Evolutionary conservation across 2,113 vertebrate species (phyloP).

Genomic region (Mus musculus): GRCm39 chr8:110202001-110202500

Average conservation of each 20-base stretch:
- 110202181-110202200: slow-evolving; percentile 81
- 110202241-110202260: slow-evolving; percentile 83
- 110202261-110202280: slow-evolving; percentile 83
- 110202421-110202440: neutral
- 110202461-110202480: slow-evolving; percentile 33
- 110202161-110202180: slow-evolving; percentile 84
- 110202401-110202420: slow-evolving; percentile 20
- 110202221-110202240: slow-evolving; percentile 82
- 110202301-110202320: slow-evolving; percentile 82
- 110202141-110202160: slow-evolving; percentile 82
- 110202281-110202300: slow-evolving; percentile 81
- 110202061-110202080: slow-evolving; percentile 67
- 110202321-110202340: slow-evolving; percentile 75
- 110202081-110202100: slow-evolving; percentile 68
- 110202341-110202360: slow-evolving; percentile 64
- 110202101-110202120: slow-evolving; percentile 61
- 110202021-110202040: slow-evolving; percentile 48
- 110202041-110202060: slow-evolving; percentile 53
- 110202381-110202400: slow-evolving; percentile 55
- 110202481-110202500: slow-evolving; percentile 14
- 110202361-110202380: slow-evolving; percentile 59
- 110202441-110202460: neutral
- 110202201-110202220: slow-evolving; percentile 85
- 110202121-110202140: slow-evolving; percentile 75
- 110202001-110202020: slow-evolving; percentile 67